These are phyloP conservation scores for Megalonaias nervosa DNA, from an alignment of 1,140 invertebrate genomes.

Conservation along the genomic window DNA sequence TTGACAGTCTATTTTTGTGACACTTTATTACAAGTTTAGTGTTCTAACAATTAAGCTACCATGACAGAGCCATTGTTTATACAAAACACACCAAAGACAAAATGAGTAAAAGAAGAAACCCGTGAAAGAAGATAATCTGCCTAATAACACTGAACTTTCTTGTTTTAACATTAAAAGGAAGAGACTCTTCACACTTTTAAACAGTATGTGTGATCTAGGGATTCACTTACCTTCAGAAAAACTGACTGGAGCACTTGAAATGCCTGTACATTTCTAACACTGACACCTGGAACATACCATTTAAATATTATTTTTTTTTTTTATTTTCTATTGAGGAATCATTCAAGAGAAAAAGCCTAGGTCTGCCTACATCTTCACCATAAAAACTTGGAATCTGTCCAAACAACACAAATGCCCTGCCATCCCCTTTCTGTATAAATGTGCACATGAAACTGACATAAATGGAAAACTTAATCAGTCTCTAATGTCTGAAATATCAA, in stretches of 20 bases:
- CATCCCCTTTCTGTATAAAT: neutral
- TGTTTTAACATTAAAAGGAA: too few species aligned
- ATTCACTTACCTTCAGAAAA: conserved; percentile 87
- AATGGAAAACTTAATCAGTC: neutral
- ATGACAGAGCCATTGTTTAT: too few species aligned
- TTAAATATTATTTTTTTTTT: neutral
- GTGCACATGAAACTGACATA: neutral
- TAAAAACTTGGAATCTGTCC: neutral
- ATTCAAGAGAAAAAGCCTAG: neutral
- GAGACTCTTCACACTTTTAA: too few species aligned
- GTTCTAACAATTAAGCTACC: too few species aligned
- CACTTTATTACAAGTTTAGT: too few species aligned
- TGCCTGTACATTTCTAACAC: conserved; percentile 89
- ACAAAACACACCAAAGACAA: too few species aligned
- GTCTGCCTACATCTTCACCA: neutral
- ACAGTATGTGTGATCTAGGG: too few species aligned
- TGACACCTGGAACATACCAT: conserved; percentile 62
- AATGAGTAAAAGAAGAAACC: too few species aligned
- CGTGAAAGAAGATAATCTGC: too few species aligned
- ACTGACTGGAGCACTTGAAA: conserved; percentile 96
- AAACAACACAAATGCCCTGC: neutral
- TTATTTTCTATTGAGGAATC: neutral
- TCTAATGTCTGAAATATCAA: neutral
- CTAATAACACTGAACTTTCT: too few species aligned
- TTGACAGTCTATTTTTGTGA: too few species aligned